phyloP scores from a whole-genome alignment of 2,797 vertebrate species.

The Synaphobranchus kaupii region DNA sequence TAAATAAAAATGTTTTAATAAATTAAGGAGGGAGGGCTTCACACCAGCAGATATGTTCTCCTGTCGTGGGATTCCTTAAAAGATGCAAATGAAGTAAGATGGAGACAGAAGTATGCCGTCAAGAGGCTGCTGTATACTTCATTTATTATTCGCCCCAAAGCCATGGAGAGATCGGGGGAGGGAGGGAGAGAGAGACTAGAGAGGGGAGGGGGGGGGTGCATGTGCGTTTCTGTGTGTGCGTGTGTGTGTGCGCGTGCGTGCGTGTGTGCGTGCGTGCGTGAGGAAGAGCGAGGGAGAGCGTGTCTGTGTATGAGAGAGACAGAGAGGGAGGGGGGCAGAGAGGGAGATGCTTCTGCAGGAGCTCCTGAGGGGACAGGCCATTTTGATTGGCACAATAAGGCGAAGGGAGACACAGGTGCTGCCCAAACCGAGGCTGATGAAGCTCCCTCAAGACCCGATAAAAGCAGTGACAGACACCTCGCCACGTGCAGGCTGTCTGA shows the following conservation, averaged over 20 bases:
- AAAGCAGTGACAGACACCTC: conserved; percentile 59
- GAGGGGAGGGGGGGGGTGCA: neutral
- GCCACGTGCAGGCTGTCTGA: conserved; percentile 53
- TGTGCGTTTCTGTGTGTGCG: neutral
- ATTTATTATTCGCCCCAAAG: conserved; percentile 12
- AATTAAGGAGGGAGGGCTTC: neutral
- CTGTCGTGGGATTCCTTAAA: conserved; percentile 21
- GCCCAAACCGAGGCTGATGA: conserved; percentile 57
- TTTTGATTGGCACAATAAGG: conserved; percentile 68
- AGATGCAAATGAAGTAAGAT: conserved; percentile 21
- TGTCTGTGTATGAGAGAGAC: neutral
- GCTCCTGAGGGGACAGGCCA: conserved; percentile 54
- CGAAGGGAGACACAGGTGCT: conserved; percentile 58
- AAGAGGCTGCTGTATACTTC: conserved; percentile 26
- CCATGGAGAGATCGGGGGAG: neutral
- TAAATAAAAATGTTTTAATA: neutral
- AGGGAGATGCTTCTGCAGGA: conserved; percentile 43
- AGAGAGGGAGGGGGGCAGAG: conserved; percentile 20
- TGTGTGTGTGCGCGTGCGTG: neutral
- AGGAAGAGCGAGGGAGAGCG: conserved; percentile 23
- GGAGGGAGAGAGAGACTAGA: neutral
- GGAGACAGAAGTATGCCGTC: conserved; percentile 1
- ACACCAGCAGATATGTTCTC: conserved; percentile 5
- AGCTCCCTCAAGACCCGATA: conserved; percentile 62
- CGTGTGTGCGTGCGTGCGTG: conserved; percentile 48